phyloP scores from a whole-genome alignment of 1,140 invertebrate genomes.

The Galleria mellonella region DNA sequence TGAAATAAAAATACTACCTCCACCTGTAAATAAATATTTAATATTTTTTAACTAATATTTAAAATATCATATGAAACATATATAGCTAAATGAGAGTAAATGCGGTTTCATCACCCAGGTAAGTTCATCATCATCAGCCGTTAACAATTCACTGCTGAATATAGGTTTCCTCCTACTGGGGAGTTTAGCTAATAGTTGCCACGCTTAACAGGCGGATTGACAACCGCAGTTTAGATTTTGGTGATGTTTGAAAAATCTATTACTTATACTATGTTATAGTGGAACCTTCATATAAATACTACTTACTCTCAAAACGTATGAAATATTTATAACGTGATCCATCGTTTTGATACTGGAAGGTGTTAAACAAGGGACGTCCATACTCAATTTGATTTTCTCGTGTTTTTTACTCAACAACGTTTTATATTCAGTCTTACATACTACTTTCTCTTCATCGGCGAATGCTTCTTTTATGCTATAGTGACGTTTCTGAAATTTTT shows the following conservation, averaged over 20 bases:
- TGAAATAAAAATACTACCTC: slow-evolving; percentile 42
- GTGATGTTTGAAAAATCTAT: too few species aligned
- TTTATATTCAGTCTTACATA: slow-evolving; percentile 28
- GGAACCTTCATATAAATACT: slow-evolving; percentile 1
- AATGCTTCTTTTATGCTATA: slow-evolving; percentile 40
- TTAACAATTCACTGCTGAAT: too few species aligned
- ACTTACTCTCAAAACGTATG: slow-evolving; percentile 47
- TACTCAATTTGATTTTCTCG: slow-evolving; percentile 31
- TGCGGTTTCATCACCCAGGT: too few species aligned
- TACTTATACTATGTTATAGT: too few species aligned
- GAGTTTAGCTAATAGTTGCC: too few species aligned
- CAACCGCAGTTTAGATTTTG: too few species aligned
- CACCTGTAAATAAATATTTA: slow-evolving; percentile 43
- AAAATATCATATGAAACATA: too few species aligned
- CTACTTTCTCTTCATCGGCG: slow-evolving; percentile 32
- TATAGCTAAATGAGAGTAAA: too few species aligned
- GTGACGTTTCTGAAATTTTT: slow-evolving; percentile 42
- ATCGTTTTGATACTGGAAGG: slow-evolving; percentile 34
- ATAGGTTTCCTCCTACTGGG: too few species aligned
- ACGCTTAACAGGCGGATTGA: too few species aligned
- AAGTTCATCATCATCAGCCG: too few species aligned
- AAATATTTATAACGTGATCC: slow-evolving; percentile 43
- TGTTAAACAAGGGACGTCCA: slow-evolving; percentile 38
- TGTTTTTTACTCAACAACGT: slow-evolving; percentile 22
- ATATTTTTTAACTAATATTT: too few species aligned